Evolutionary conservation across 2,797 vertebrate species (phyloP).

Genomic region (Sebastes oblongus): DNA sequence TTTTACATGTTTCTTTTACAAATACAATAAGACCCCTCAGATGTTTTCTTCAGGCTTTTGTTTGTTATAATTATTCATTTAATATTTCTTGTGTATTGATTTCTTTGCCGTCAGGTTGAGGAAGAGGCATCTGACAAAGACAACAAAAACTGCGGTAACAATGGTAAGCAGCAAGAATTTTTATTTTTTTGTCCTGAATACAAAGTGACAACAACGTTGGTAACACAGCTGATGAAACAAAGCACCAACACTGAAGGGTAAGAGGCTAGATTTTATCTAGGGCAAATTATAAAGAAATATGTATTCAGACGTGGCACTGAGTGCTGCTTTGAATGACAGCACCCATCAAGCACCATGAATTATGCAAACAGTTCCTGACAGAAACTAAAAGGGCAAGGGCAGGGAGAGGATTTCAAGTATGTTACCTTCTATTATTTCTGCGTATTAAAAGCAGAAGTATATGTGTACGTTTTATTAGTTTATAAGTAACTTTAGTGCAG

Average conservation of each 20-base stretch:
- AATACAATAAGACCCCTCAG: not conserved
- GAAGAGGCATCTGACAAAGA: slow-evolving; percentile 90
- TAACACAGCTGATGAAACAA: not conserved
- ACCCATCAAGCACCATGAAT: slow-evolving; percentile 40
- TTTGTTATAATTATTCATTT: not conserved
- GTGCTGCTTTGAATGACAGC: slow-evolving; percentile 28
- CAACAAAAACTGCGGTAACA: slow-evolving; percentile 91
- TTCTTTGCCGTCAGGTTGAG: slow-evolving; percentile 81
- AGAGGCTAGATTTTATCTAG: slow-evolving; percentile 7
- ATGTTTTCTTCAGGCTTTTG: not conserved
- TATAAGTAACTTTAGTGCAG: slow-evolving; percentile 1
- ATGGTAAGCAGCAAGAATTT: slow-evolving; percentile 65
- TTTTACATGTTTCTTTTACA: slow-evolving; percentile 1
- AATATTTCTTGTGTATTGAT: not conserved
- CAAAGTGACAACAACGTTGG: not conserved
- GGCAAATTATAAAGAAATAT: slow-evolving; percentile 8
- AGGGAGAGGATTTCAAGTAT: slow-evolving; percentile 18
- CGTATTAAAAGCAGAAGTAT: not conserved
- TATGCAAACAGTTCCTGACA: slow-evolving; percentile 31
- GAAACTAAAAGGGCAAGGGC: slow-evolving; percentile 39
- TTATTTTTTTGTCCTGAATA: not conserved
- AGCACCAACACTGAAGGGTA: not conserved
- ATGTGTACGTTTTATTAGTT: not conserved
- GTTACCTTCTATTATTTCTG: not conserved
- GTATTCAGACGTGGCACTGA: slow-evolving; percentile 18